Evolutionary conservation across 2,797 vertebrate species (phyloP), one percentile per base, ranked within the genome.

Genomic region (Apodemus agrarius): DNA sequence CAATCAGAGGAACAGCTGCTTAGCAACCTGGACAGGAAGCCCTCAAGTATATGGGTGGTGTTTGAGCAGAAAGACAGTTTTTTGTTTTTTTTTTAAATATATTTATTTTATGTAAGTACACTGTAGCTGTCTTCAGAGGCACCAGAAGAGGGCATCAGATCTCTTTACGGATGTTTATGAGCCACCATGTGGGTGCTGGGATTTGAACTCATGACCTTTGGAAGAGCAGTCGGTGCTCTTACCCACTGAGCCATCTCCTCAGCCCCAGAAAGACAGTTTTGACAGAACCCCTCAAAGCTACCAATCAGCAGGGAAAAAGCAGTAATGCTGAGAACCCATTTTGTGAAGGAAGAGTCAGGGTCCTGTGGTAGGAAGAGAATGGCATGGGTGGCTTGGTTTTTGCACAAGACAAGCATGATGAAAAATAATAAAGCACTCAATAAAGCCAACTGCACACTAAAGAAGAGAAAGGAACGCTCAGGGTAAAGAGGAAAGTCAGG

Each of bases 401-500:
- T 95, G 67, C 0, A 4, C 59, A 93, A 97, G 90, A 89, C 29
- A 95, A 96, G 59, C 82, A 95, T 17, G 19, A 49, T n/a, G 43
- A 37, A 63, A 65, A 57, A 49, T 8, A 52, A 34, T 29, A 75
- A 96, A 94, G 82, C 54, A 91, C 90, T 22, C 95, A 86, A 84
- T 89, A 96, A 94, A 94, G 43, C 89, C 69, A 90, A 69, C 89
- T 65, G 72, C 6, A 92, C 13, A 43, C 54, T 31, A 31, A 1
- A 87, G 24, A 22, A 96, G 90, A 95, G 95, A 97, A 96, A 84
- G 89, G 83, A 92, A 95, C 74, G 86, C 94, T 80, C 67, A 19
- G 22, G 12, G 16, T 89, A 93, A 98, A 97, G 93, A 89, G 95
- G 97, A 98, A 97, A 97, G 95, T 95, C 97, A 96, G 85, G 94